Evolutionary conservation across 2,797 vertebrate species (phyloP), one percentile per base, ranked within the genome.

Genomic region (Amazonetta brasiliensis): DNA sequence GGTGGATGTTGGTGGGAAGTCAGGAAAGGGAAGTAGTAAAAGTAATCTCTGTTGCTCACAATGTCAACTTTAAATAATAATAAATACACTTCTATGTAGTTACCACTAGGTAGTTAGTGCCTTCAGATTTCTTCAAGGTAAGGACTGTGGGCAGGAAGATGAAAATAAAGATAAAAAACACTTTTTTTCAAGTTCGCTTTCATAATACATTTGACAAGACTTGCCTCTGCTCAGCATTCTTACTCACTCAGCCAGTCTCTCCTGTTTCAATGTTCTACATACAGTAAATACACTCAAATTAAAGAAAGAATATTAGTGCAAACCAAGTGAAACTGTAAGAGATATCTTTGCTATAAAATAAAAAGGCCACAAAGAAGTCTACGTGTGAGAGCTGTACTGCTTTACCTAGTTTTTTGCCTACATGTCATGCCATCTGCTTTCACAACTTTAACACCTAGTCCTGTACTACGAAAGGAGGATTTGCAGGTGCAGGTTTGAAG

Each of bases 341-440:
- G 15, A 26, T 0, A 15, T 18, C 30, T 52, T 39, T 30, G 64
- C 6, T 19, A 11, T 20, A 15, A 22, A 16, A 6, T 17, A 48
- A 62, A 48, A 66, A 75, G 13, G 35, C 16, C 31, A 43, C 0
- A 31, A 33, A 56, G 16, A 86, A 30, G 33, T 39, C 21, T 50
- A 64, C 10, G 22, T 31, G 3, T 7, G 59, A 55, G 31, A 77
- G 39, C 62, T 18, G 13, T 1, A 5, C 23, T 9, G 9, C 31
- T 77, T 66, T 13, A 31, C 6, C 3, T 16, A 31, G 20, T 3
- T 64, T 25, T 39, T 6, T 2, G 16, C 37, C 17, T n/a, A 30
- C 7, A 4, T 1, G 22, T 22, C 3, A 9, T 3, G 43, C 6
- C 4, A 0, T 15, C 19, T 3, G 7, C 7, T 77, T 54, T 41